Conservation (phyloP, 2,113 vertebrate species). For the Cyanistes caeruleus region DNA sequence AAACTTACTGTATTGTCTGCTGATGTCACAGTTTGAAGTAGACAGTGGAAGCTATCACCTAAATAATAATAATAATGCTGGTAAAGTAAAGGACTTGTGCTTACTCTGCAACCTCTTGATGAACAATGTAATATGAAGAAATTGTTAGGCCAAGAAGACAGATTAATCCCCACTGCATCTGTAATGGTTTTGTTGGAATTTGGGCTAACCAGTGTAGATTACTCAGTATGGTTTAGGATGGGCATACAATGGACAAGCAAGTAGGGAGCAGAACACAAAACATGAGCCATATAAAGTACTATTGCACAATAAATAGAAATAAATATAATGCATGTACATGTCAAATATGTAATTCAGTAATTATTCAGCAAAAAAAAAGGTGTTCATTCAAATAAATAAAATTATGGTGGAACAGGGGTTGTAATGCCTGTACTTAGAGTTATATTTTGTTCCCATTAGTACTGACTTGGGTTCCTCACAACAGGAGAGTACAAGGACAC, state of each 20-base stretch:
- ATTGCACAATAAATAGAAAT: slow-evolving; percentile 35
- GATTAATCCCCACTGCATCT: background rate
- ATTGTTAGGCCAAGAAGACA: background rate
- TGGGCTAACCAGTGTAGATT: background rate
- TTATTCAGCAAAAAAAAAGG: background rate
- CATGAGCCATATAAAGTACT: background rate
- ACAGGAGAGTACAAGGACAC: background rate
- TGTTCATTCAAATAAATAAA: background rate
- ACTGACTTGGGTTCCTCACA: background rate
- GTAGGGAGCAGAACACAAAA: background rate
- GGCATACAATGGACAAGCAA: background rate
- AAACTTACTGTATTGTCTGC: background rate
- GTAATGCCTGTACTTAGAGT: background rate
- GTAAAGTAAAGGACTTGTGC: background rate
- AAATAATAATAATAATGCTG: background rate
- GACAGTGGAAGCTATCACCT: background rate
- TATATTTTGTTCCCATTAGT: background rate
- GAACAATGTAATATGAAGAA: background rate
- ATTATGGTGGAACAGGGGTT: background rate
- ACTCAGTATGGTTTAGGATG: background rate
- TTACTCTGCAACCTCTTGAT: background rate
- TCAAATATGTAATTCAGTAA: background rate
- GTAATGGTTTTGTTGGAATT: background rate
- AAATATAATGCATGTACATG: background rate
- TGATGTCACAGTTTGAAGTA: background rate